Conservation (phyloP, 2,888 invertebrate species). For the Drosophila sordidula region DNA sequence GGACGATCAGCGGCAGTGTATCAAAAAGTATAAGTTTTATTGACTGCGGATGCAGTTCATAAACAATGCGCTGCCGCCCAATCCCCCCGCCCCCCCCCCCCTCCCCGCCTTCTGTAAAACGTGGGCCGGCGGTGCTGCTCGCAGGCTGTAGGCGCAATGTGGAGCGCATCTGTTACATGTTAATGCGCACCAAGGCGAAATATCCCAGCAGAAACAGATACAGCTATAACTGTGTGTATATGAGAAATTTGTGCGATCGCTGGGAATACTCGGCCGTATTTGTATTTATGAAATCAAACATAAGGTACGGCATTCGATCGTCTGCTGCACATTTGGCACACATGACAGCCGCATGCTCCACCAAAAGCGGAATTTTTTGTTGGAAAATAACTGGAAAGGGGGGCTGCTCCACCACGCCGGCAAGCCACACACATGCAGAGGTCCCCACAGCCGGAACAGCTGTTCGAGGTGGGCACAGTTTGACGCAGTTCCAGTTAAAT, state of each 20-base stretch:
- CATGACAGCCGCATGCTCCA: slow-evolving; percentile 76
- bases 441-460: background rate
- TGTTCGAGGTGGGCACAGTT: slow-evolving; percentile 21
- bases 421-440: slow-evolving; percentile 57
- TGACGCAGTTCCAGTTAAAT: slow-evolving; percentile 74
- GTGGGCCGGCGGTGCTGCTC: background rate
- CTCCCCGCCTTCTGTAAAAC: too few species aligned
- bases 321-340: slow-evolving; percentile 76
- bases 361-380: slow-evolving; percentile 21
- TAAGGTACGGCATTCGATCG: slow-evolving; percentile 69
- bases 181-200: slow-evolving; percentile 67
- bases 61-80: slow-evolving; percentile 69
- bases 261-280: slow-evolving; percentile 46
- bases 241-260: slow-evolving; percentile 28
- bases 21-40: slow-evolving; percentile 79
- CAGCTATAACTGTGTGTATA: slow-evolving; percentile 18
- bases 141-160: slow-evolving; percentile 67
- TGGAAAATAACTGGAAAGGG: slow-evolving; percentile 31
- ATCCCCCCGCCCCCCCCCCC: background rate
- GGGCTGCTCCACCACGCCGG: slow-evolving; percentile 9
- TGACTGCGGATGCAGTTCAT: slow-evolving; percentile 81
- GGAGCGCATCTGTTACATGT: slow-evolving; percentile 82
- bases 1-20: slow-evolving; percentile 47
- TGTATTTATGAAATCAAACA: slow-evolving; percentile 79
- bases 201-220: slow-evolving; percentile 43